Percentiles rank a stretch among this genome's conserved stretches.
Conservation (phyloP, 2,888 invertebrate species). For the Noctuana brunneofusca region DNA sequence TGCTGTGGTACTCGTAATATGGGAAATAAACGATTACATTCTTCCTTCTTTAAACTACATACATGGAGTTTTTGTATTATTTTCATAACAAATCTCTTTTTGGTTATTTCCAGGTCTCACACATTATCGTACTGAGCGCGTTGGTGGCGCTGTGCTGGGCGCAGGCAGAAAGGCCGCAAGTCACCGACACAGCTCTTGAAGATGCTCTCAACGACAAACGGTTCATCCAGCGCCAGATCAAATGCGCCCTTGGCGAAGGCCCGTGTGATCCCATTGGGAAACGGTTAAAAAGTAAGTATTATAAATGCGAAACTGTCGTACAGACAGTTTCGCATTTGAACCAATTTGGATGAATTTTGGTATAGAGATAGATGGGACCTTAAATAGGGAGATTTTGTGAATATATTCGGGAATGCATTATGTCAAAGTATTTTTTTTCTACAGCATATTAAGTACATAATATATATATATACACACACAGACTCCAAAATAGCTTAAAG, state of each 20-base stretch:
- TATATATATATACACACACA: no score
- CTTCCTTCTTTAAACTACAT: neutral
- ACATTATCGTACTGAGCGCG: slow-evolving; percentile 50
- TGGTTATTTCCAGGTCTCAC: slow-evolving; percentile 50
- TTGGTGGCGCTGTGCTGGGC: slow-evolving; percentile 53
- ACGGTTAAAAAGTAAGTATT: slow-evolving; percentile 86
- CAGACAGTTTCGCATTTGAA: no score
- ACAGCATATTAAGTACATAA: no score
- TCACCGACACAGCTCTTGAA: slow-evolving; percentile 86
- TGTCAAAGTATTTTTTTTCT: no score
- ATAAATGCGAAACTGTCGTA: neutral
- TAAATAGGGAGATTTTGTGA: no score
- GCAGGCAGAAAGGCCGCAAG: slow-evolving; percentile 65
- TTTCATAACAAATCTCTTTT: neutral
- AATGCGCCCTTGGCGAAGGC: slow-evolving; percentile 88
- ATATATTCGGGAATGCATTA: no score
- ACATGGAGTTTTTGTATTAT: neutral
- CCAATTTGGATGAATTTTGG: no score
- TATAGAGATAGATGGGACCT: no score
- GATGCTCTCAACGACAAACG: slow-evolving; percentile 87
- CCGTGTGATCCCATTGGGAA: slow-evolving; percentile 89
- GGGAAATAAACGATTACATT: no score
- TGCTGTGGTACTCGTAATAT: no score
- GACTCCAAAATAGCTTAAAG: no score
- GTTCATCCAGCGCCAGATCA: slow-evolving; percentile 87